Percentiles rank a stretch among this genome's conserved stretches.
phyloP scores from a whole-genome alignment of 2,113 vertebrate species.

The Scolopax mira region DNA sequence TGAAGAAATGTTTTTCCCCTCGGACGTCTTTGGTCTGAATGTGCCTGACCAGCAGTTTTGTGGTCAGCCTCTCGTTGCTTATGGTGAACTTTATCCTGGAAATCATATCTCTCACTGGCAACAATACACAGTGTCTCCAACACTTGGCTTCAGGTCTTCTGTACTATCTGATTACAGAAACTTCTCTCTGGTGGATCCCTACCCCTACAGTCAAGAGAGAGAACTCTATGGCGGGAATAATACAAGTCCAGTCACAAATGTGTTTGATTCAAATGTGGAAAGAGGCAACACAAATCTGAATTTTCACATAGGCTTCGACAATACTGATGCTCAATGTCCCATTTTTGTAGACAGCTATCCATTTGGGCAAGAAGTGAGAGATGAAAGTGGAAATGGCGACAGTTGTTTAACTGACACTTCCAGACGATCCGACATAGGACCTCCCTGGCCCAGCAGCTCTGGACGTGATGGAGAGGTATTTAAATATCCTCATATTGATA shows the following conservation, averaged over 20 bases:
- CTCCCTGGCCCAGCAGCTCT: background rate
- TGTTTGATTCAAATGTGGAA: background rate
- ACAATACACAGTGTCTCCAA: background rate
- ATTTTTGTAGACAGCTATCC: background rate
- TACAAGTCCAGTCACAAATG: background rate
- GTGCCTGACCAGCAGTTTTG: background rate
- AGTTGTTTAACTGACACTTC: background rate
- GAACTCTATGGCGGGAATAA: background rate
- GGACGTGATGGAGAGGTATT: constrained; percentile 16
- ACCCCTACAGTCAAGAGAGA: background rate
- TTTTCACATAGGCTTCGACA: background rate
- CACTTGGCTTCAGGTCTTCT: background rate
- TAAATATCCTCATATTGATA: background rate
- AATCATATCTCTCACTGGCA: background rate
- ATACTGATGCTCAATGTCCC: background rate
- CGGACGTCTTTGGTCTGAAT: background rate
- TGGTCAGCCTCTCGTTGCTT: background rate
- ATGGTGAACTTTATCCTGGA: background rate
- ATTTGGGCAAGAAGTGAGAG: background rate
- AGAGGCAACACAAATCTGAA: background rate
- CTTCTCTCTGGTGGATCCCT: background rate
- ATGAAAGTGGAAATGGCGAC: background rate
- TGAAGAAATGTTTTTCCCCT: background rate
- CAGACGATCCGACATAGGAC: background rate
- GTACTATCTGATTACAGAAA: background rate